These are phyloP conservation scores for Rhynchophorus ferrugineus DNA, from an alignment of 1,140 invertebrate species.

Conservation along the genomic window DNA sequence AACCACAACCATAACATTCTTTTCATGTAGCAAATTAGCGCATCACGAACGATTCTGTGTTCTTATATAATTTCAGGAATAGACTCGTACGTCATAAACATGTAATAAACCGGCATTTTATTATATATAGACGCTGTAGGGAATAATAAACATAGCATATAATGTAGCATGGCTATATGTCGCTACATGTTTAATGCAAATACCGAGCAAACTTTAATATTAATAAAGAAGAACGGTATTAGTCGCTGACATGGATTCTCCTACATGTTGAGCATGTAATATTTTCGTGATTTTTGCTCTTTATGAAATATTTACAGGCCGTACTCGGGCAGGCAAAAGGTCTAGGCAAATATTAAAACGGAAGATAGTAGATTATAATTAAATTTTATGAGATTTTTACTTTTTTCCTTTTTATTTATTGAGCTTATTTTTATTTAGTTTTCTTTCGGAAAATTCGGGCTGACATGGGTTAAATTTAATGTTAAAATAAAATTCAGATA, in stretches of 20 bases:
- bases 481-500: no score
- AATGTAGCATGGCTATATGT: constrained; percentile 21
- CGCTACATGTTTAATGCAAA: constrained; percentile 25
- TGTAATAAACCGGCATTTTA: constrained; percentile 24
- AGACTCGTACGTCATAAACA: constrained; percentile 14
- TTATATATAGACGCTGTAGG: constrained; percentile 24
- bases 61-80: background rate
- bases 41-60: background rate
- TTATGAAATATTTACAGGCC: background rate
- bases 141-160: constrained; percentile 26
- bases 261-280: constrained; percentile 13
- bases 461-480: no score
- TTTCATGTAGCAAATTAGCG: background rate
- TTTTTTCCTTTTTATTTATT: no score
- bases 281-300: constrained; percentile 23
- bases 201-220: constrained; percentile 25
- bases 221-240: constrained; percentile 26
- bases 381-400: no score
- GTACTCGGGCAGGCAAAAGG: no score
- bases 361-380: no score
- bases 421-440: no score
- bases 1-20: background rate
- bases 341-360: no score
- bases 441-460: no score
- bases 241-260: constrained; percentile 20